These are phyloP conservation scores for Megalops atlanticus DNA, from an alignment of 2,113 vertebrate genomes.

Conservation along the genomic window DNA sequence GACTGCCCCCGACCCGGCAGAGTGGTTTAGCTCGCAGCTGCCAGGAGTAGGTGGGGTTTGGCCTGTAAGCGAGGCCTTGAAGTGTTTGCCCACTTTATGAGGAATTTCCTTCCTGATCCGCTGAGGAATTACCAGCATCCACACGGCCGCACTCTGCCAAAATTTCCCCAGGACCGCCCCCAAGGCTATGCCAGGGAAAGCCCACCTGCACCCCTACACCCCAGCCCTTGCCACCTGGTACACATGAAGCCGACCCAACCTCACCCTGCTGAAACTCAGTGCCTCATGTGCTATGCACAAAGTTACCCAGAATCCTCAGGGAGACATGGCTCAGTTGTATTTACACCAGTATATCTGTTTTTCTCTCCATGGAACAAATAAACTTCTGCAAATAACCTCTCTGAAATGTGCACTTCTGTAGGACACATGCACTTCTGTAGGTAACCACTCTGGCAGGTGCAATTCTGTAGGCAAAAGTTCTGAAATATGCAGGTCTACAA, in stretches of 20 bases:
- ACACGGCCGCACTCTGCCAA: slow-evolving; percentile 53
- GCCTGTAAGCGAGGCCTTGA: slow-evolving; percentile 16
- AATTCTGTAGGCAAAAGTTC: too few relatives aligned
- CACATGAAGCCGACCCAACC: slow-evolving; percentile 11
- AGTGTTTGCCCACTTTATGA: slow-evolving; percentile 41
- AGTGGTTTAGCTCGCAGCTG: background rate
- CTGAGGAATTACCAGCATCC: slow-evolving; percentile 63
- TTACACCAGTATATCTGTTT: too few relatives aligned
- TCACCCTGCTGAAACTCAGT: slow-evolving; percentile 31
- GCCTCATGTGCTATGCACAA: slow-evolving; percentile 34
- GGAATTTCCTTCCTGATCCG: slow-evolving; percentile 65
- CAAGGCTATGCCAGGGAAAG: background rate
- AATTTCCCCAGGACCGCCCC: slow-evolving; percentile 33
- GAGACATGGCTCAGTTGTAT: slow-evolving; percentile 33
- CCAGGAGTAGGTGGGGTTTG: background rate
- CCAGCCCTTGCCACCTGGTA: background rate
- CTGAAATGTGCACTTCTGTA: too few relatives aligned
- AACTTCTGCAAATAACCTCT: too few relatives aligned
- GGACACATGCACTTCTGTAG: too few relatives aligned
- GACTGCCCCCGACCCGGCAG: slow-evolving; percentile 1
- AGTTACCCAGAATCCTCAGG: slow-evolving; percentile 33
- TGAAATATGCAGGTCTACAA: too few relatives aligned
- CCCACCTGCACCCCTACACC: background rate
- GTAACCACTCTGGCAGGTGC: too few relatives aligned
- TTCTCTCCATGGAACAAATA: too few relatives aligned